Conservation (phyloP, 1,140 invertebrate genomes). For the Ooceraea biroi region DNA sequence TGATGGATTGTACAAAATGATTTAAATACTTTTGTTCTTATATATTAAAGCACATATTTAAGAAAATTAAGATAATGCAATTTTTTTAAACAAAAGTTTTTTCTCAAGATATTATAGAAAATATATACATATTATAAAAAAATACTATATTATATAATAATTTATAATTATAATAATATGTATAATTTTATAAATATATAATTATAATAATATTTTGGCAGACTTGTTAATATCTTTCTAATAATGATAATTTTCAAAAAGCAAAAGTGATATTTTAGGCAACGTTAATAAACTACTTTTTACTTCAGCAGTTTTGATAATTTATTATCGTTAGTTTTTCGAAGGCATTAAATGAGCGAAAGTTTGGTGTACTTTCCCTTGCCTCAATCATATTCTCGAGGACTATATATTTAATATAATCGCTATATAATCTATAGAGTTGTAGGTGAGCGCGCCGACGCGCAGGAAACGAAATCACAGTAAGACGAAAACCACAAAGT, state of each 20-base stretch:
- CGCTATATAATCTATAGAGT: constrained; percentile 59
- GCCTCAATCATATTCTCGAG: constrained; percentile 34
- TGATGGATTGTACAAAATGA: constrained; percentile 1
- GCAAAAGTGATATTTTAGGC: not conserved
- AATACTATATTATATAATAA: too few species aligned
- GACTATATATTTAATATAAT: constrained; percentile 18
- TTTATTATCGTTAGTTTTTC: not conserved
- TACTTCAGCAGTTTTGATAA: not conserved
- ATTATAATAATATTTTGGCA: not conserved
- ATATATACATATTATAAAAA: too few species aligned
- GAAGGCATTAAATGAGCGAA: constrained; percentile 26
- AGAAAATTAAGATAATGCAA: not conserved
- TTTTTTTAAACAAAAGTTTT: not conserved
- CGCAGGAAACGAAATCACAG: constrained; percentile 74
- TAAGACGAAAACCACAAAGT: constrained; percentile 70
- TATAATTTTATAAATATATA: too few species aligned
- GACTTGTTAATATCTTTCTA: not conserved
- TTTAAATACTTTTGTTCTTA: not conserved
- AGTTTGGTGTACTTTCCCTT: constrained; percentile 1
- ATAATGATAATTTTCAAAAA: constrained; percentile 22
- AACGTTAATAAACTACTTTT: not conserved
- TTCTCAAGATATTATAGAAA: not conserved
- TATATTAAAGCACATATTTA: constrained; percentile 1
- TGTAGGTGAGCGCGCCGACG: constrained; percentile 51
- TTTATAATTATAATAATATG: too few species aligned